Evolutionary conservation across 92 coral and sea anemone species (phyloP).

Genomic region (Zoanthus sansibaricus): DNA sequence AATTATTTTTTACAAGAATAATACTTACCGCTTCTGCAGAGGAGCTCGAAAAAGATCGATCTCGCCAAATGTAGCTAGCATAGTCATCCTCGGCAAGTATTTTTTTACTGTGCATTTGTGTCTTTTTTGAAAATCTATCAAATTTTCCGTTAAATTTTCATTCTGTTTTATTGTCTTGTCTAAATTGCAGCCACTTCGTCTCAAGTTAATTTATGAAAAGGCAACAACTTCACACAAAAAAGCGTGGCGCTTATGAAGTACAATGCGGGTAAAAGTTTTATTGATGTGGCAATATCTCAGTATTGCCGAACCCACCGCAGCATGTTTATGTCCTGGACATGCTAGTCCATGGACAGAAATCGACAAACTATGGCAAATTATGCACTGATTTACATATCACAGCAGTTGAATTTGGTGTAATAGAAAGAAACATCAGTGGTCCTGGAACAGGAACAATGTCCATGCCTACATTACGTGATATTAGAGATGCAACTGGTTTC

Average conservation of each 20-base stretch:
- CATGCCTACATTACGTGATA: neutral
- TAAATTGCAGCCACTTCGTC: slow-evolving; percentile 18
- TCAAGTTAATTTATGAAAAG: slow-evolving; percentile 14
- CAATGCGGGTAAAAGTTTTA: slow-evolving; percentile 7
- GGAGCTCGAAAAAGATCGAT: slow-evolving; percentile 25
- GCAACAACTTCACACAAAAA: slow-evolving; percentile 10
- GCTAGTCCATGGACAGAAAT: slow-evolving; percentile 12
- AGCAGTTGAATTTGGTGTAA: slow-evolving; percentile 7
- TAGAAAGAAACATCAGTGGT: slow-evolving; percentile 9
- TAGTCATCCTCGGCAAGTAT: slow-evolving; percentile 17
- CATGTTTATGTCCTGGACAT: slow-evolving; percentile 10
- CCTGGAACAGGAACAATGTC: slow-evolving; percentile 7
- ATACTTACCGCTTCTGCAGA: slow-evolving; percentile 15
- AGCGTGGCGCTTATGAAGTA: slow-evolving; percentile 17
- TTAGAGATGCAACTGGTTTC: slow-evolving; percentile 5
- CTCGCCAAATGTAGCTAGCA: neutral
- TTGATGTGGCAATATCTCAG: slow-evolving; percentile 6
- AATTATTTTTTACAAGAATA: slow-evolving; percentile 13
- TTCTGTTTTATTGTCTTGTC: slow-evolving; percentile 6
- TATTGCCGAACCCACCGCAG: slow-evolving; percentile 22
- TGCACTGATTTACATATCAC: slow-evolving; percentile 12
- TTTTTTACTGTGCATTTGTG: slow-evolving; percentile 11
- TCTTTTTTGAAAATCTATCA: slow-evolving; percentile 8
- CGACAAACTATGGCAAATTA: slow-evolving; percentile 2
- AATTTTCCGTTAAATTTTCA: neutral